Evolutionary conservation across 2,113 vertebrate genomes (phyloP).

Genomic region (Noctilio leporinus): DNA sequence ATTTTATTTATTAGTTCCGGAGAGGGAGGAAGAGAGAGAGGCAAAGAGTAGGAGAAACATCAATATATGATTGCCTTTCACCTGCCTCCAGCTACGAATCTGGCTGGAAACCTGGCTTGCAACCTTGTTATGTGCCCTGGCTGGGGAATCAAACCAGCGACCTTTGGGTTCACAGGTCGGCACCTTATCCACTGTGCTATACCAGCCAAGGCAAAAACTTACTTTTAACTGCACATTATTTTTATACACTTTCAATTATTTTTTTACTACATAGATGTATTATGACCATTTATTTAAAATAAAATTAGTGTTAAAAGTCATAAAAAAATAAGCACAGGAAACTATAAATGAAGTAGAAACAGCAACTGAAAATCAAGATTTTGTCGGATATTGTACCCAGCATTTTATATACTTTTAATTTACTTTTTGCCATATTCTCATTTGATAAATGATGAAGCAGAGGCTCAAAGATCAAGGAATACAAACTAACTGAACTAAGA

Average conservation of each 20-base stretch:
- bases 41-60: too few species aligned
- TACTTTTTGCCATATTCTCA: not conserved
- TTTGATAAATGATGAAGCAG: conserved; percentile 16
- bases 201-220: too few species aligned
- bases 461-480: not conserved
- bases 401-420: not conserved
- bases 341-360: not conserved
- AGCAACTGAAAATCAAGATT: not conserved
- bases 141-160: too few species aligned
- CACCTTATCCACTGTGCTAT: too few species aligned
- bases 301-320: not conserved
- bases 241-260: not conserved
- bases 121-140: too few species aligned
- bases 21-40: too few species aligned
- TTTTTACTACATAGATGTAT: not conserved
- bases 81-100: too few species aligned
- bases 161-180: too few species aligned
- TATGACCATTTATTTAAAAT: not conserved
- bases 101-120: too few species aligned
- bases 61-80: too few species aligned
- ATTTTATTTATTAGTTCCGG: too few species aligned
- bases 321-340: not conserved
- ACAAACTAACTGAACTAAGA: not conserved
- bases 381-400: not conserved
- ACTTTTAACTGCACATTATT: not conserved